Base-by-base conservation (phyloP, 2,113 vertebrate genomes). In the Heterotilapia buettikoferi region DNA sequence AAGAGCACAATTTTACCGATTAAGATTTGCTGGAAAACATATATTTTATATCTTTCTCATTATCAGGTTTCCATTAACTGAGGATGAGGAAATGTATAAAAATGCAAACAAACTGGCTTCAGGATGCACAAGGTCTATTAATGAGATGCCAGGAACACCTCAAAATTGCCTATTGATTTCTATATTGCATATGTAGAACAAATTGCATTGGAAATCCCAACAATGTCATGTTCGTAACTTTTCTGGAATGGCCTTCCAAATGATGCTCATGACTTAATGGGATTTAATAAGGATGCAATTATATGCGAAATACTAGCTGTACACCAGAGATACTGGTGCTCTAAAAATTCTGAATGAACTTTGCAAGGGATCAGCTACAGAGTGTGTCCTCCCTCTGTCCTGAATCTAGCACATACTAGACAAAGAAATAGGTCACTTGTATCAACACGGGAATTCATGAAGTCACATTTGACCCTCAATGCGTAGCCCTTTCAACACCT, bases 151-250 rank as follows among this genome's bases (percentile, higher is more conserved):
- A 86, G 47, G 89, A 90, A 91, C 76, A 8, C 18, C n/a, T 90
- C 73, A 89, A 68, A 92, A 93, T 92, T 89, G 59, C 88, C 47
- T 84, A 96, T 96, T 88, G 93, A 95, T 94, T 92, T 86, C 50
- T 85, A 10, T 43, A 2, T 53, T 5, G 43, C 50, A 79, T 45
- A 56, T 71, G 85, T 80, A 47, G 12, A 43, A 33, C 78, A 84
- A 88, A 94, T 89, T 90, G 84, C 80, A 87, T 84, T 82, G 84
- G 78, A 86, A 86, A 85, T 84, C 54, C 68, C 82, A 40, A 24
- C 36, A 78, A 66, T 82, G 80, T 66, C 86, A 61, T 36, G 63
- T 89, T 88, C 24, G 31, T 86, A 84, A 54, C 38, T 88, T 87
- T 59, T 80, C 76, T 83, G 40, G 53, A 90, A 91, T 85, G 83